These are phyloP conservation scores for Prolemur simus DNA, from an alignment of 2,113 vertebrate species.

Conservation along the genomic window DNA sequence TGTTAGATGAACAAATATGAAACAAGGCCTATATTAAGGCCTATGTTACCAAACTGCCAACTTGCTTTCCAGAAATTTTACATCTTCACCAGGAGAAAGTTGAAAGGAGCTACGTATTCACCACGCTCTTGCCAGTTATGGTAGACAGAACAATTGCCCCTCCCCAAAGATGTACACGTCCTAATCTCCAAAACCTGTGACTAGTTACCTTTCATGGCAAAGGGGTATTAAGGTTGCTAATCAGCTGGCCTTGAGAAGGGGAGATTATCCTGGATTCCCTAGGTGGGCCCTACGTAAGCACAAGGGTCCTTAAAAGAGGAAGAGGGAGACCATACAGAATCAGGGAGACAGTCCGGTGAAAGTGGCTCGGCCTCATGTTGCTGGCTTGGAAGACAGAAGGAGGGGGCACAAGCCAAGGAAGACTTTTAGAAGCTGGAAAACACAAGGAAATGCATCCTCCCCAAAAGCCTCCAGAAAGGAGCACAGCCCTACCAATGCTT, in stretches of 20 bases:
- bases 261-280: not conserved
- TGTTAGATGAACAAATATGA: not conserved
- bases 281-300: not conserved
- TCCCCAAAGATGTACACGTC: not conserved
- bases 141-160: not conserved
- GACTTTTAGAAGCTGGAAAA: not conserved
- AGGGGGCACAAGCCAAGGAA: not conserved
- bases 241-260: not conserved
- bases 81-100: not conserved
- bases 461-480: not conserved
- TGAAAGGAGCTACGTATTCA: not conserved
- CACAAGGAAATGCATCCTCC: not conserved
- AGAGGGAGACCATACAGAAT: not conserved
- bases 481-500: not conserved
- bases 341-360: fast-evolving
- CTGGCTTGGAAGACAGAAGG: not conserved
- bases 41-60: slow-evolving; percentile 6
- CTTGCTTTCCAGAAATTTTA: slow-evolving; percentile 1
- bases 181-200: not conserved
- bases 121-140: not conserved
- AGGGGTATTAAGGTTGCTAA: not conserved
- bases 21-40: not conserved
- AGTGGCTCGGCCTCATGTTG: not conserved
- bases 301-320: not conserved
- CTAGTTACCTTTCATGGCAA: not conserved